A percentile compares a stretch with the other conserved stretches of the same genome.
Conservation (phyloP, 2,888 invertebrate species). For the Corythucha ciliata region DNA sequence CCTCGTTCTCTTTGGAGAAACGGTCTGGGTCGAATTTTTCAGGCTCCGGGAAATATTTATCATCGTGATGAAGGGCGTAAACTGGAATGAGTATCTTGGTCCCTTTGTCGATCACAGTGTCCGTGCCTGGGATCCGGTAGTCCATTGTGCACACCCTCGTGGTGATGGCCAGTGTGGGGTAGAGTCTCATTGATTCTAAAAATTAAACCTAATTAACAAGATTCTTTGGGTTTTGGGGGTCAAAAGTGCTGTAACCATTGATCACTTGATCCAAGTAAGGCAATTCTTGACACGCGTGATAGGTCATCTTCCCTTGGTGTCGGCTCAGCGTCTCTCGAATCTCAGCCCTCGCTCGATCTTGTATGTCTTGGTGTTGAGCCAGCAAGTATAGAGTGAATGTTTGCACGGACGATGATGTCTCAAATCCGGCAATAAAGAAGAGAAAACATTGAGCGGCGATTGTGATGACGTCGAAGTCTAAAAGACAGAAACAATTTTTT, state of each 20-base stretch:
- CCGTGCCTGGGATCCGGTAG: slow-evolving; percentile 34
- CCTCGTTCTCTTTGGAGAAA: slow-evolving; percentile 48
- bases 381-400: slow-evolving; percentile 50
- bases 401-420: slow-evolving; percentile 49
- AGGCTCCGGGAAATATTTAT: slow-evolving; percentile 52
- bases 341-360: slow-evolving; percentile 45
- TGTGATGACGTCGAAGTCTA: slow-evolving; percentile 45
- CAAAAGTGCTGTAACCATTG: slow-evolving; percentile 45
- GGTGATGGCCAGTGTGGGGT: slow-evolving; percentile 40
- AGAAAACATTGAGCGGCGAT: slow-evolving; percentile 44
- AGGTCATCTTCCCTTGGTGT: slow-evolving; percentile 43
- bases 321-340: slow-evolving; percentile 42
- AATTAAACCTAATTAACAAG: no score
- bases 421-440: slow-evolving; percentile 48
- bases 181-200: slow-evolving; percentile 39
- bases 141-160: slow-evolving; percentile 41
- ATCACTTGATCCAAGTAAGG: slow-evolving; percentile 48
- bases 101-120: slow-evolving; percentile 29
- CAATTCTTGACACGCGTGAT: slow-evolving; percentile 46
- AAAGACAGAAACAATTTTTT: slow-evolving; percentile 37
- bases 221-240: no score
- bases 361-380: slow-evolving; percentile 45
- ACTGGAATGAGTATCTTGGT: slow-evolving; percentile 48
- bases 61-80: slow-evolving; percentile 52
- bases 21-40: slow-evolving; percentile 53